Evolutionary conservation across 2,797 vertebrate species (phyloP), one percentile per base, ranked within the genome.

Genomic region (Lutjanus argentimaculatus): DNA sequence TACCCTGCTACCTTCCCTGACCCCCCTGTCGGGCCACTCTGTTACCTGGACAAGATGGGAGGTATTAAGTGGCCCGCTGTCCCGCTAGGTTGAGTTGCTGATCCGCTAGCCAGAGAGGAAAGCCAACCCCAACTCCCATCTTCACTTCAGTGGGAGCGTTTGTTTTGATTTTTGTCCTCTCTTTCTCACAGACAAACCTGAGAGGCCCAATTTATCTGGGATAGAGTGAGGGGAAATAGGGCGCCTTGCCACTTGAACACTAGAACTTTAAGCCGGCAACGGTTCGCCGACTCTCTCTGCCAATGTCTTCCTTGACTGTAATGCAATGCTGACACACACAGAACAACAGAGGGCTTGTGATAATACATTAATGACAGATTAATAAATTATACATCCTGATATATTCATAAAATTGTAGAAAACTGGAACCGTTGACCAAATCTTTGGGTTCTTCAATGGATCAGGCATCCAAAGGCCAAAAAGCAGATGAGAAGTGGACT

Each of bases 171-270:
- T 93, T 89, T 90, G 87, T 91, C 88, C 89, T 88, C 91, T 91
- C 85, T 88, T 94, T 94, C 94, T 94, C 94, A 94, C 92, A 93
- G 93, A 94, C 91, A 91, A 94, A 95, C 92, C 91, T 94, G 94
- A 94, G 94, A 94, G 91, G 93, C 86, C 89, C 88, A 90, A 88
- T 92, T 93, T 93, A 94, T 92, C 92, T 91, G 91, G 90, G 92
- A 88, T 87, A 88, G 93, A 91, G 90, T 79, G 85, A 91, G 89
- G 92, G 92, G 92, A 93, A 94, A 93, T 90, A 92, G 93, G 92
- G 93, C 92, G 80, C 90, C 92, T 92, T 93, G 92, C 89, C 92
- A 92, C 92, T 95, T 93, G 90, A 94, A 94, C 90, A 94, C 88
- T 93, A 93, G 94, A 94, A 92, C 88, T 92, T 92, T 94, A 94